Conservation (phyloP, 2,113 vertebrate genomes). For the Podocnemis expansa region DNA sequence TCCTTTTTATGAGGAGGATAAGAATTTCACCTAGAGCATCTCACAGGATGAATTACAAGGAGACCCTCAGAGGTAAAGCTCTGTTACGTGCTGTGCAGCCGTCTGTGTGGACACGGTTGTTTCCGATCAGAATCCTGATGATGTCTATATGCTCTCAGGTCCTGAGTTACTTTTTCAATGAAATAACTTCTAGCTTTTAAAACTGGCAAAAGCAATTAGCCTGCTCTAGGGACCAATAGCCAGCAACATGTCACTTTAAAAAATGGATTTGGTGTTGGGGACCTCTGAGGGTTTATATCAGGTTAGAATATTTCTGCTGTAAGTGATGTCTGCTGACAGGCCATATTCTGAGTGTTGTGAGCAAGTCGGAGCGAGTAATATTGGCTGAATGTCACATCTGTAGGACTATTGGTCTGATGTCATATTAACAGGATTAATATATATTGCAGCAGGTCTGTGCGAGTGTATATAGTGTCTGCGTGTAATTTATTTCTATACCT, state of each 20-base stretch:
- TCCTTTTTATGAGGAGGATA: not conserved
- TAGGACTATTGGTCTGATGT: rapidly evolving
- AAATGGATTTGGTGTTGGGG: conserved; percentile 37
- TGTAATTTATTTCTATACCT: not conserved
- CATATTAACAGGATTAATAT: not conserved
- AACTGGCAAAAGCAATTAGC: conserved; percentile 50
- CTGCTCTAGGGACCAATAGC: conserved; percentile 37
- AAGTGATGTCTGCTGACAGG: not conserved
- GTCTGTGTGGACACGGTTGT: not conserved
- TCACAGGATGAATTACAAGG: not conserved
- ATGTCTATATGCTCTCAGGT: not conserved
- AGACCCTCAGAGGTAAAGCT: not conserved
- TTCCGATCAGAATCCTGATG: not conserved
- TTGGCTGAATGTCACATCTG: not conserved
- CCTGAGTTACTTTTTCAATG: not conserved
- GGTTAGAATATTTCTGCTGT: not conserved
- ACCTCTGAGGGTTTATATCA: not conserved
- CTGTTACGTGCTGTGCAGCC: not conserved
- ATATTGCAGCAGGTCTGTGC: not conserved
- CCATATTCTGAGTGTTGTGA: not conserved
- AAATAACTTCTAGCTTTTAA: conserved; percentile 41
- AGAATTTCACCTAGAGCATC: not conserved
- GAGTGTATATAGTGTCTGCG: not conserved
- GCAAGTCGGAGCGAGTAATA: not conserved
- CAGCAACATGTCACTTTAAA: conserved; percentile 47